Evolutionary conservation across 2,113 vertebrate species (phyloP).

Genomic region (Myocastor coypus): DNA sequence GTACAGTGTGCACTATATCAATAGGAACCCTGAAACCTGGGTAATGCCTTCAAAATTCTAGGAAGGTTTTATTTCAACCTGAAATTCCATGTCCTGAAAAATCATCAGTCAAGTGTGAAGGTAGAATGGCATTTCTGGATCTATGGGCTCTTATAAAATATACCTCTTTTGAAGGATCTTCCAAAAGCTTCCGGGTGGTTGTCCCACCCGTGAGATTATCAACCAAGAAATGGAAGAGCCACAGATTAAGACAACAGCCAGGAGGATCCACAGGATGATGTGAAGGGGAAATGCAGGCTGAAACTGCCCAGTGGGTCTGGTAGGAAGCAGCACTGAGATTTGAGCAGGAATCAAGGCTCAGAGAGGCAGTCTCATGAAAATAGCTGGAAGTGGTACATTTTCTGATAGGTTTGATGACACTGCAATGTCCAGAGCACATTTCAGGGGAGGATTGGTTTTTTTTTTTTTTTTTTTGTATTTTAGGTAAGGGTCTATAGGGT

Average conservation of each 20-base stretch:
- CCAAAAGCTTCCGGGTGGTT: neutral
- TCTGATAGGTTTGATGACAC: neutral
- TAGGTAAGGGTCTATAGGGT: too few species aligned
- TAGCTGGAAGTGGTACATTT: neutral
- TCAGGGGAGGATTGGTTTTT: neutral
- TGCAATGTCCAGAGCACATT: neutral
- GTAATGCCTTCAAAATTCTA: slow-evolving; percentile 54
- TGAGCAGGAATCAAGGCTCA: neutral
- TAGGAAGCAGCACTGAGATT: neutral
- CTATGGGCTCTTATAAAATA: neutral
- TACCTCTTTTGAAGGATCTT: slow-evolving; percentile 10
- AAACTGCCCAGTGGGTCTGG: neutral
- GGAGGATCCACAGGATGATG: neutral
- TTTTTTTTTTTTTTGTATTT: too few species aligned
- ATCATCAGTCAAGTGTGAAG: neutral
- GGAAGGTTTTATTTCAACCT: slow-evolving; percentile 9
- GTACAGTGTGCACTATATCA: neutral
- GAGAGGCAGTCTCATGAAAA: neutral
- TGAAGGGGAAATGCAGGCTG: neutral
- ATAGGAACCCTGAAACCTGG: neutral
- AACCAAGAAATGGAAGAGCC: neutral
- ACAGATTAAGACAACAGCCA: neutral
- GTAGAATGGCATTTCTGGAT: slow-evolving; percentile 19
- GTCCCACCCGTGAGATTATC: neutral
- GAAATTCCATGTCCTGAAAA: slow-evolving; percentile 20